phyloP scores from a whole-genome alignment of 2,888 invertebrate genomes.

The Drosophila parthenogenetica region DNA sequence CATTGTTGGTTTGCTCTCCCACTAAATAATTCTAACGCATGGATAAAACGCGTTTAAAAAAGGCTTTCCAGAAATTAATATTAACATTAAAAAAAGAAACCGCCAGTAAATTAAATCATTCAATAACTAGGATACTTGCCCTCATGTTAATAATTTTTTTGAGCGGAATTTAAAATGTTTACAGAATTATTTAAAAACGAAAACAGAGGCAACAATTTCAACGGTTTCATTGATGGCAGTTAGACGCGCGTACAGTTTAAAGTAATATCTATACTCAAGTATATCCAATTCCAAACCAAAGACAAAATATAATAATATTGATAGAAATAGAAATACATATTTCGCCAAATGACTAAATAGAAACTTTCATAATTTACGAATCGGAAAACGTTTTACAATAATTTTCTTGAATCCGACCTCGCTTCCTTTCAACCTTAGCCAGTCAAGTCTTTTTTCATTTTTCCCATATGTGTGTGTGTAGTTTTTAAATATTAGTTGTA shows the following conservation, averaged over 20 bases:
- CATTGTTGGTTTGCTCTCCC: constrained; percentile 29
- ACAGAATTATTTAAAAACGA: constrained; percentile 33
- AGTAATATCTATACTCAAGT: constrained; percentile 21
- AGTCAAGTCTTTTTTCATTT: constrained; percentile 58
- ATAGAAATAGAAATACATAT: constrained; percentile 35
- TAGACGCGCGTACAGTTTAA: constrained; percentile 36
- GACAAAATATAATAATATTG: neutral
- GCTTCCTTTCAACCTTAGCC: constrained; percentile 40
- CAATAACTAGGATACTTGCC: constrained; percentile 20
- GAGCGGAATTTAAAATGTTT: constrained; percentile 55
- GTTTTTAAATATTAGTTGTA: constrained; percentile 71
- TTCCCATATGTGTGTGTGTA: constrained; percentile 51
- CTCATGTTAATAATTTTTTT: constrained; percentile 40
- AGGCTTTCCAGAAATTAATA: constrained; percentile 34
- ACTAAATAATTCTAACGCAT: constrained; percentile 29
- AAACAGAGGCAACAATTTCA: constrained; percentile 32
- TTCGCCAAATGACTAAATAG: constrained; percentile 37
- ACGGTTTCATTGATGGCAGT: constrained; percentile 61
- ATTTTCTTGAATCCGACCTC: constrained; percentile 41
- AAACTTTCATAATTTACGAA: constrained; percentile 25
- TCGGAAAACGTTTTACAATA: neutral
- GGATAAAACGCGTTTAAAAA: constrained; percentile 28
- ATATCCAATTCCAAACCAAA: constrained; percentile 16
- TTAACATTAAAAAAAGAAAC: constrained; percentile 29
- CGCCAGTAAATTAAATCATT: constrained; percentile 34